Evolutionary conservation across 2,888 invertebrate genomes (phyloP).

Genomic region (Steinernema scapterisci): DNA sequence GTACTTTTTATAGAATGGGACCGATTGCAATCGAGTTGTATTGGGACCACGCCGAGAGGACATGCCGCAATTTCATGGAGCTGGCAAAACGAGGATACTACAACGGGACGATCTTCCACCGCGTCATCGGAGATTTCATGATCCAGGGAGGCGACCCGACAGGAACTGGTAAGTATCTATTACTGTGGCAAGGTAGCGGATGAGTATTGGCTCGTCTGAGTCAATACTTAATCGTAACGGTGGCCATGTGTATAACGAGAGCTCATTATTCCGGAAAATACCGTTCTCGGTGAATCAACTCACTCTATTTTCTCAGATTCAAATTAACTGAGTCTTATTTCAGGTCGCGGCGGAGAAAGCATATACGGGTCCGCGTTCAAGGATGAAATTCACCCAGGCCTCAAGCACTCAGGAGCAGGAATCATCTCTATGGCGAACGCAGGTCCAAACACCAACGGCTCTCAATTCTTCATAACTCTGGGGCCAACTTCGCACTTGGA

Average conservation of each 20-base stretch:
- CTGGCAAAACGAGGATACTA: conserved; percentile 89
- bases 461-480: conserved; percentile 95
- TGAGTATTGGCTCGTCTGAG: no score
- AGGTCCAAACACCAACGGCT: conserved; percentile 87
- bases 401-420: conserved; percentile 92
- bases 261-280: no score
- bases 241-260: no score
- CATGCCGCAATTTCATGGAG: conserved; percentile 96
- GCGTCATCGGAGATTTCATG: conserved; percentile 81
- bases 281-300: no score
- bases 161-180: conserved; percentile 78
- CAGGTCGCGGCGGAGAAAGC: conserved; percentile 87
- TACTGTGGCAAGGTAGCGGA: no score
- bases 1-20: no score
- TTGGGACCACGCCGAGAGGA: conserved; percentile 97
- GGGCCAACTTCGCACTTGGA: conserved; percentile 97
- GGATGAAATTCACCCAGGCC: conserved; percentile 89
- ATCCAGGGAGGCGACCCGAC: conserved; percentile 86
- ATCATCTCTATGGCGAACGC: conserved; percentile 86
- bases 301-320: no score
- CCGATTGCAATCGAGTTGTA: conserved; percentile 85
- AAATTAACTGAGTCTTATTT: conserved; percentile 24
- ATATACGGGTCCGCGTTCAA: conserved; percentile 92
- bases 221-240: no score
- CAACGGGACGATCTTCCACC: conserved; percentile 91